A percentile compares a stretch with the other conserved stretches of the same genome.
These are phyloP conservation scores for Lacerta viridis DNA, from an alignment of 2,797 vertebrate species.

Conservation along the genomic window DNA sequence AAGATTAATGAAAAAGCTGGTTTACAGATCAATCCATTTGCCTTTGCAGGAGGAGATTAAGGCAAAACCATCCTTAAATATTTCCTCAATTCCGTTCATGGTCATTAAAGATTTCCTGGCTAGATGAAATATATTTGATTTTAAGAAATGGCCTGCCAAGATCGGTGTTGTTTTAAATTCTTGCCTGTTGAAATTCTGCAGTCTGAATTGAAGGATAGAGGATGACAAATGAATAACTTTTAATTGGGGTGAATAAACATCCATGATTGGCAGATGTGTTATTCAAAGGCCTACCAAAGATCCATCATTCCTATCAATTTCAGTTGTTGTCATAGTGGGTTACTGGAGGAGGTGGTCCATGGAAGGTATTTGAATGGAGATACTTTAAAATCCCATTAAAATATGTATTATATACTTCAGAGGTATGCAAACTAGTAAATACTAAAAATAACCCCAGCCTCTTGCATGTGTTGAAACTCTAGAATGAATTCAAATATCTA, in stretches of 20 bases:
- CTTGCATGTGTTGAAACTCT: not conserved
- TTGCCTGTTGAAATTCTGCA: conserved; percentile 11
- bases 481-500: not conserved
- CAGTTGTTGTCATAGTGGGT: not conserved
- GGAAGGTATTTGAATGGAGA: not conserved
- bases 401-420: not conserved
- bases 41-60: not conserved
- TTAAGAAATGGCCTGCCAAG: conserved; percentile 6
- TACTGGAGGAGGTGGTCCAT: not conserved
- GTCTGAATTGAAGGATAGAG: not conserved
- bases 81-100: not conserved
- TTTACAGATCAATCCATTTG: not conserved
- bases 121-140: conserved; percentile 23
- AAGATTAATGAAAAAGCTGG: not conserved
- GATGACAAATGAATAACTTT: conserved; percentile 10
- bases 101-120: conserved; percentile 3
- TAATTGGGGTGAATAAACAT: conserved; percentile 17
- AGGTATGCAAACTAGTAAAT: not conserved
- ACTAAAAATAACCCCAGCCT: not conserved
- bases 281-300: conserved; percentile 25
- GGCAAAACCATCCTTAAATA: not conserved
- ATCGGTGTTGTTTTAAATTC: conserved; percentile 18
- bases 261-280: conserved; percentile 1
- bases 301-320: conserved; percentile 13
- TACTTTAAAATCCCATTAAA: conserved; percentile 5